Evolutionary conservation across 2,888 invertebrate species (phyloP).

Genomic region (Apoderus coryli): DNA sequence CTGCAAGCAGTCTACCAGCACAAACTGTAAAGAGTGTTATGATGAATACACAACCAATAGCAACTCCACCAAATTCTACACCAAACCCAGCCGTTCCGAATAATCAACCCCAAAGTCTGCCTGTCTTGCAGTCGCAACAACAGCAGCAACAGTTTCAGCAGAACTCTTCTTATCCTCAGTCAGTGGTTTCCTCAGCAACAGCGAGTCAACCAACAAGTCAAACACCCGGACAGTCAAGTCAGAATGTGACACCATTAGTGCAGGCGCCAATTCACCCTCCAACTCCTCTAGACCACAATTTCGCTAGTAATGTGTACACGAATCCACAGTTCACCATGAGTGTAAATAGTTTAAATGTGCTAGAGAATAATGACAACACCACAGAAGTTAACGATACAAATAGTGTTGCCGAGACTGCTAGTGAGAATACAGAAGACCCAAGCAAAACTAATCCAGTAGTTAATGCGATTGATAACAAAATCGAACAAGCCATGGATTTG

Average conservation of each 20-base stretch:
- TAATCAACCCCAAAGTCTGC: conserved; percentile 8
- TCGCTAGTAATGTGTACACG: conserved; percentile 27
- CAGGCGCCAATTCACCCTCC: conserved; percentile 14
- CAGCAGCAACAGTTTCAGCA: conserved; percentile 17
- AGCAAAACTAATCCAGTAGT: conserved; percentile 33
- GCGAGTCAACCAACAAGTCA: conserved; percentile 11
- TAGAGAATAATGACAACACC: conserved; percentile 19
- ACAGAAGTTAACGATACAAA: conserved; percentile 17
- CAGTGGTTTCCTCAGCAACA: conserved; percentile 17
- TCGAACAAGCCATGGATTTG: conserved; percentile 67
- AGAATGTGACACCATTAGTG: conserved; percentile 13
- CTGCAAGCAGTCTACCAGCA: conserved; percentile 25
- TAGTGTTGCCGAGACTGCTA: conserved; percentile 16
- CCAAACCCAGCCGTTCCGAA: conserved; percentile 16
- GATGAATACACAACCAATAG: conserved; percentile 20
- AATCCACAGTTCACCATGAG: conserved; percentile 30
- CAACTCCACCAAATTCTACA: conserved; percentile 9
- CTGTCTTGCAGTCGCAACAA: conserved; percentile 12
- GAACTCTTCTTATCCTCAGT: conserved; percentile 24
- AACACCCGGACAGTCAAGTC: conserved; percentile 10
- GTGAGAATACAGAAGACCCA: conserved; percentile 24
- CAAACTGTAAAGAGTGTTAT: conserved; percentile 28
- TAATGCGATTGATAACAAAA: conserved; percentile 65
- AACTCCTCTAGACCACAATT: conserved; percentile 19
- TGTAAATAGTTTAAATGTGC: conserved; percentile 26